Evolutionary conservation across 2,113 vertebrate species (phyloP).

Genomic region (rat (Rattus norvegicus)): GRCr8 NC_086027.1:10143501-10144000

Average conservation of each 20-base stretch:
- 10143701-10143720: neutral
- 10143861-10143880: neutral
- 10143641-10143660: neutral
- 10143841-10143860: neutral
- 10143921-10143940: too few species aligned
- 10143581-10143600: too few species aligned
- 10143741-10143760: neutral
- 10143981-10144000: neutral
- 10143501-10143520: neutral
- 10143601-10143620: neutral
- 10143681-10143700: neutral
- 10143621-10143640: neutral
- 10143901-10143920: neutral
- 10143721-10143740: neutral
- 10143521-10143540: neutral
- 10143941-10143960: neutral
- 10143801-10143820: neutral
- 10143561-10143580: neutral
- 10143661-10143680: neutral
- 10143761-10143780: neutral
- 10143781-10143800: neutral
- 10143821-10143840: neutral
- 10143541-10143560: neutral
- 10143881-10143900: neutral
- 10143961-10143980: neutral